phyloP scores from a whole-genome alignment of 2,888 invertebrate species.

The Pheosia gnoma region DNA sequence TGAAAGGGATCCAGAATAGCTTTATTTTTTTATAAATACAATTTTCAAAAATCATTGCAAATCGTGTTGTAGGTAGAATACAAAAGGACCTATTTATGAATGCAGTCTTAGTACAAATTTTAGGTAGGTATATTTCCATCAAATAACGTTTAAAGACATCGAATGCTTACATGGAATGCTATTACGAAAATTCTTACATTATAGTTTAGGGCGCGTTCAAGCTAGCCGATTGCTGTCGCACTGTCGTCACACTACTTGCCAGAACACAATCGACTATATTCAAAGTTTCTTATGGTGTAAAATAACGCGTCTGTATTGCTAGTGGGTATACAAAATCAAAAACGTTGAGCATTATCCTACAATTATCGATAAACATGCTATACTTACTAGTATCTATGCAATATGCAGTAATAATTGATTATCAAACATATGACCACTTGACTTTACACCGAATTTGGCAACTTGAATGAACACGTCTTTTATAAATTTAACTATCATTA shows the following conservation, averaged over 20 bases:
- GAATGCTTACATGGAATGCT: slow-evolving; percentile 70
- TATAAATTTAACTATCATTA: slow-evolving; percentile 51
- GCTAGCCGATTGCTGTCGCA: not conserved
- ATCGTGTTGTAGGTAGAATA: slow-evolving; percentile 50
- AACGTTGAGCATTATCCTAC: slow-evolving; percentile 80
- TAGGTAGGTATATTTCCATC: slow-evolving; percentile 64
- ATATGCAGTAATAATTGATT: slow-evolving; percentile 72
- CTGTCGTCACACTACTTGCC: not conserved
- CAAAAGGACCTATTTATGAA: slow-evolving; percentile 68
- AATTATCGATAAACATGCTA: slow-evolving; percentile 75
- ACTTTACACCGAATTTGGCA: slow-evolving; percentile 81
- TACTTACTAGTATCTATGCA: slow-evolving; percentile 56
- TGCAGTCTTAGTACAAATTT: slow-evolving; percentile 76
- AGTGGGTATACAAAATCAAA: slow-evolving; percentile 67
- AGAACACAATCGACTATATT: not conserved
- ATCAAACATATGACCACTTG: slow-evolving; percentile 67
- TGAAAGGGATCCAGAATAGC: slow-evolving; percentile 48
- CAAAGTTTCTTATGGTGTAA: slow-evolving; percentile 15
- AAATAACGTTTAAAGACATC: slow-evolving; percentile 62
- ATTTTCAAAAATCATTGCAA: slow-evolving; percentile 65
- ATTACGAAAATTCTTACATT: slow-evolving; percentile 42
- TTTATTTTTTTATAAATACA: slow-evolving; percentile 67
- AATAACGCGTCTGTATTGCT: slow-evolving; percentile 58
- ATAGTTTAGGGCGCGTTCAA: slow-evolving; percentile 9
- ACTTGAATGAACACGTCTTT: slow-evolving; percentile 77